Evolutionary conservation across 2,113 vertebrate species (phyloP), one percentile per base, ranked within the genome.

Genomic region (Rhinopomastus cyanomelas): DNA sequence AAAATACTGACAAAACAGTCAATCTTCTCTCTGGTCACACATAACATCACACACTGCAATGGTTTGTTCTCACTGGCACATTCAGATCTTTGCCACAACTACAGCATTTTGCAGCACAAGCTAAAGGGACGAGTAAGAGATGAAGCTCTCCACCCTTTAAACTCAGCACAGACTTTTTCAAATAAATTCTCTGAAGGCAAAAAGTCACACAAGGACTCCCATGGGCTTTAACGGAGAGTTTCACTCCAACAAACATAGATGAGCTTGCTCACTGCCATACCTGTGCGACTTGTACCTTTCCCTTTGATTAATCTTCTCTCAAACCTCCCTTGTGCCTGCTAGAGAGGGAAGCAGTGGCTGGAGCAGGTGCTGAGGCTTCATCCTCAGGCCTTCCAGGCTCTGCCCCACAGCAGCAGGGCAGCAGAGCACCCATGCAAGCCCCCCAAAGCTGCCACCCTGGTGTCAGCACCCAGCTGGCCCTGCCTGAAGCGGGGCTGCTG

Each of bases 261-360:
- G 29, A 72, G 14, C 19, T 69, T 73, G 34, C 29, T 59, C 29
- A 10, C 23, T 90, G 75, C 16, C 14, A 10, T 48, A 64, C 20
- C 53, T 32, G 37, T 30, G n/a, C 20, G 67, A 51, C 23, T 48
- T 1, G 0, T 7, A n/a, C 5, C 3, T 85, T 72, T 72, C 60
- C 5, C 22, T 73, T 52, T 51, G 22, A 29, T 13, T 16, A 23
- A 53, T 32, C 36, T 65, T n/a, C 46, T 8, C 12, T 42, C 42
- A n/a, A 69, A 71, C 42, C 52, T 66, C 22, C 16, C 29, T 75
- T 0, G 0, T 48, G 20, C n/a, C 44, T 29, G 22, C 3, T 8
- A 66, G 20, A 57, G 42, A 61, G 27, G 17, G 42, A 59, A 87
- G 25, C 37, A 32, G 8, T 17, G 12, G 3, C 9, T 32, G 11